Evolutionary conservation across 2,888 invertebrate genomes (phyloP).

Genomic region (Atethmia centrago): DNA sequence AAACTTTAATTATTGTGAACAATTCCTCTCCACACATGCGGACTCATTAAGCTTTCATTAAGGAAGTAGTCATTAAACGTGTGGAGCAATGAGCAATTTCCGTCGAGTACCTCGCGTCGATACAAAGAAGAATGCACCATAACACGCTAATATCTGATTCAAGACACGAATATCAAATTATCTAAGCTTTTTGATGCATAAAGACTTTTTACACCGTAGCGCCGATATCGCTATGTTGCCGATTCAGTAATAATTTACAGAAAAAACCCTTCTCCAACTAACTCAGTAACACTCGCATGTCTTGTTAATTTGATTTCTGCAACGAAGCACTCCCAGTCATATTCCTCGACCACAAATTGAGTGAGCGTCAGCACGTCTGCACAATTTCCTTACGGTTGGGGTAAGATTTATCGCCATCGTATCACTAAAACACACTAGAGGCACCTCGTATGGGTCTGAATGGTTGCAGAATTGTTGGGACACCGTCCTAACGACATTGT

Average conservation of each 20-base stretch:
- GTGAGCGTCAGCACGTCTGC: neutral
- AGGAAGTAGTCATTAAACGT: slow-evolving; percentile 86
- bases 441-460: slow-evolving; percentile 4
- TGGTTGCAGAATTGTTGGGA: slow-evolving; percentile 21
- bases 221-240: neutral
- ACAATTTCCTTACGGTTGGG: slow-evolving; percentile 1
- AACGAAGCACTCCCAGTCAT: neutral
- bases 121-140: slow-evolving; percentile 63
- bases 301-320: slow-evolving; percentile 8
- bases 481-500: slow-evolving; percentile 25
- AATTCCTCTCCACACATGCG: slow-evolving; percentile 69
- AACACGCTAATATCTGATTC: slow-evolving; percentile 65
- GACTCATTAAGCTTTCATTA: slow-evolving; percentile 87
- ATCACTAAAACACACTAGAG: neutral
- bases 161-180: slow-evolving; percentile 50
- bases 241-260: slow-evolving; percentile 2
- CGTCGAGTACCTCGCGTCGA: slow-evolving; percentile 73
- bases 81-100: slow-evolving; percentile 86
- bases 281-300: neutral
- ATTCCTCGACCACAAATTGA: neutral
- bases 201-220: slow-evolving; percentile 33
- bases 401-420: neutral
- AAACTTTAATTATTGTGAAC: slow-evolving; percentile 56
- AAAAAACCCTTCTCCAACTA: slow-evolving; percentile 15
- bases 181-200: slow-evolving; percentile 54